These are phyloP conservation scores for Urocyon cinereoargenteus DNA, from an alignment of 2,797 vertebrate genomes.

Conservation along the genomic window DNA sequence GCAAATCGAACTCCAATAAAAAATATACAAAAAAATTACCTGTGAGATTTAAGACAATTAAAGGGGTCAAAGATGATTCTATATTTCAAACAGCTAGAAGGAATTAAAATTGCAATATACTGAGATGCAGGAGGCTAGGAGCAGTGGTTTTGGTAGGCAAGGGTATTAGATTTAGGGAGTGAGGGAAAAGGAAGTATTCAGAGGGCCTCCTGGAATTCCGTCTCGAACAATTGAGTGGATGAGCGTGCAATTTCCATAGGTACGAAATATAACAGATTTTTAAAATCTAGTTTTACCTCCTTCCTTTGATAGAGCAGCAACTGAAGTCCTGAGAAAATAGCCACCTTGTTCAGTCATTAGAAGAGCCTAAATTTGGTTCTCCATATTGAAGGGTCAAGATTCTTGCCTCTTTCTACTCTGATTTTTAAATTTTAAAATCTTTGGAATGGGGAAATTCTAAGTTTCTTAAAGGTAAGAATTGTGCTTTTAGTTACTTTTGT, in stretches of 20 bases:
- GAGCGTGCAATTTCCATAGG: background rate
- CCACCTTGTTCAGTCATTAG: background rate
- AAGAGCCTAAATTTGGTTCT: background rate
- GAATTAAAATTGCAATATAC: background rate
- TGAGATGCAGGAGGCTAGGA: background rate
- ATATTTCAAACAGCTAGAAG: background rate
- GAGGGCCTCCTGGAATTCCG: conserved; percentile 4
- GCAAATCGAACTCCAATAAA: no score
- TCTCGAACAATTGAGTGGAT: background rate
- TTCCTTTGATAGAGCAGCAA: conserved; percentile 25
- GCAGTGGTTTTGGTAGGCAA: background rate
- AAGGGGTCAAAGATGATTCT: background rate
- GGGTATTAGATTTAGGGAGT: background rate
- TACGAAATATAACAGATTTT: background rate
- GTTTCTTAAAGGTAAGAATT: background rate
- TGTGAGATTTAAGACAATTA: background rate
- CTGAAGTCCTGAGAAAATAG: background rate
- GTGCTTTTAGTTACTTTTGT: background rate
- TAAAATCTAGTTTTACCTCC: background rate
- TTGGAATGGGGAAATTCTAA: background rate
- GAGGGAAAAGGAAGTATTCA: conserved; percentile 21
- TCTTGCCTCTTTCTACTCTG: background rate
- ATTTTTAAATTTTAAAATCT: background rate
- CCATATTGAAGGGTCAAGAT: background rate
- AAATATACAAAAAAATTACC: background rate